These are phyloP conservation scores for Syngnathus typhle DNA, from an alignment of 2,113 vertebrate genomes.

Conservation along the genomic window DNA sequence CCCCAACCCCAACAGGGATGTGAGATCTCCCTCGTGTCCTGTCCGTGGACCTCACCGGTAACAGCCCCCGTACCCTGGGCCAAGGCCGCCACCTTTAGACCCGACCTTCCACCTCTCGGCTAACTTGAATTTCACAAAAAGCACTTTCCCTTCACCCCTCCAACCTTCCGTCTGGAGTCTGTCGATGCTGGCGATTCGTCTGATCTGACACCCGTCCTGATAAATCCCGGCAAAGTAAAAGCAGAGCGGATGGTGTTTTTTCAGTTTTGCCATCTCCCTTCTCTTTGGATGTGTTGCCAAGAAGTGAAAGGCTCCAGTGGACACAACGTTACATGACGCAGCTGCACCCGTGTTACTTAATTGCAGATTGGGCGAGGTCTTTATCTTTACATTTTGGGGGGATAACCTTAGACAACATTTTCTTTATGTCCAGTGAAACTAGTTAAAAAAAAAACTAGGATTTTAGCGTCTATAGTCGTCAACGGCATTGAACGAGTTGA, in stretches of 20 bases:
- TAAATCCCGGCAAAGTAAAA: constrained; percentile 66
- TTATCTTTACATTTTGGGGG: background rate
- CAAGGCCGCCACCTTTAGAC: constrained; percentile 52
- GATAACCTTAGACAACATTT: background rate
- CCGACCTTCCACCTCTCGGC: constrained; percentile 64
- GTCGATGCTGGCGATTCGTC: constrained; percentile 55
- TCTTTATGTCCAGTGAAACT: background rate
- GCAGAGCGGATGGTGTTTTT: constrained; percentile 69
- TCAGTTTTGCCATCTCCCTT: constrained; percentile 69
- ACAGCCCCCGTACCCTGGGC: constrained; percentile 20
- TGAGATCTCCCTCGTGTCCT: constrained; percentile 63
- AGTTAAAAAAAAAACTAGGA: background rate
- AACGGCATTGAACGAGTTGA: no score
- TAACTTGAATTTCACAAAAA: constrained; percentile 18
- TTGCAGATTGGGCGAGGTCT: background rate
- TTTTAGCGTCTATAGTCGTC: no score
- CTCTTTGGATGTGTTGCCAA: constrained; percentile 67
- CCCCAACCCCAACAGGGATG: constrained; percentile 58
- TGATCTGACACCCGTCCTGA: constrained; percentile 67
- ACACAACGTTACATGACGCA: constrained; percentile 68
- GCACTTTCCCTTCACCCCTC: background rate
- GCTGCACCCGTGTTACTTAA: constrained; percentile 40
- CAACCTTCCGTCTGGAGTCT: constrained; percentile 57
- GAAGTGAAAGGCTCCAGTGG: constrained; percentile 69
- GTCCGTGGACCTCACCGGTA: constrained; percentile 38